Evolutionary conservation across 2,797 vertebrate species (phyloP), one percentile per base, ranked within the genome.

Genomic region (Bufotes viridis): DNA sequence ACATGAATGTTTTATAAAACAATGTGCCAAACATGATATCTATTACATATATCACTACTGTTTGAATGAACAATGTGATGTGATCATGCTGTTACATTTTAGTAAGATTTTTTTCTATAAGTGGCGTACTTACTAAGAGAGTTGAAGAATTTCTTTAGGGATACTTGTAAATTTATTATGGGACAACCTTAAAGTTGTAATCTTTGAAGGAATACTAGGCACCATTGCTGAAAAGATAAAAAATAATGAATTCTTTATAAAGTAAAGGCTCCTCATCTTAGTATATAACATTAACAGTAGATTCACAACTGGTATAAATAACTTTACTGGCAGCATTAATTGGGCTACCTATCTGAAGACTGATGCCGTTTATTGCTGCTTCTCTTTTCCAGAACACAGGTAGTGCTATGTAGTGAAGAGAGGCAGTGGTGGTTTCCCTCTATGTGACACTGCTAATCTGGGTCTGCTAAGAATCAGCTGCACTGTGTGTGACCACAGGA

Each of bases 121-220:
- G 22, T 15, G 22, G 26, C n/a, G 90, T 63, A 96, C 97, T 96
- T 95, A 99, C 98, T 96, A 96, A 82, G 97, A 96, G 60, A 99
- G 95, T 42, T 93, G 92, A 34, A 97, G 95, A 87, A 99, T 91
- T 18, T 94, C 92, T 90, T 96, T 94, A 4, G 98, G 95, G 91
- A 99, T 87, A 78, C 65, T 85, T 34, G 72, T 92, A 92, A 99
- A 98, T 88, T 29, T 90, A 94, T 99, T 99, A 86, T 96, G 95
- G 72, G 97, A 96, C 80, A 99, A 93, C 92, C 97, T 99, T 90
- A 99, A 58, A 3, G 93, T 96, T 49, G 95, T 97, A 93, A 99
- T 89, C 91, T 96, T 98, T 53, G 93, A 92, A 7, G 98, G 95
- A 67, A 99, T 94, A 55, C 92, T 90, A 74, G 95, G 94, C 87